Conservation (phyloP, 2,797 vertebrate genomes). For the Falco peregrinus region DNA sequence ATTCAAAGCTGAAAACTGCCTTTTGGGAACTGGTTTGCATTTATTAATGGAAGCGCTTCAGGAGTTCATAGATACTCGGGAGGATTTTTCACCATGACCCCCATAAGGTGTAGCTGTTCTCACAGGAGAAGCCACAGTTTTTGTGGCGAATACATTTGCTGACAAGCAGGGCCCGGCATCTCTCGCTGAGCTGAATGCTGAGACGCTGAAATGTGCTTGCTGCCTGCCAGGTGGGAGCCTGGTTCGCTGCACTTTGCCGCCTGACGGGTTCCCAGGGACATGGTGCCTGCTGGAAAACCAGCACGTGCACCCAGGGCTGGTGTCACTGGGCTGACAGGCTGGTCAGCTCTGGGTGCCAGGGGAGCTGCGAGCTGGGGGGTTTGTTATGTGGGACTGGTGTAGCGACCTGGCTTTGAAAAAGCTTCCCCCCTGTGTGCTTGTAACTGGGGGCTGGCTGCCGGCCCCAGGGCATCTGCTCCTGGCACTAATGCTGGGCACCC, state of each 20-base stretch:
- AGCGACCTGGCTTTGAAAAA: not conserved
- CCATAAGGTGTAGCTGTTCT: rapidly evolving
- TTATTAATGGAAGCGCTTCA: not conserved
- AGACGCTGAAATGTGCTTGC: not conserved
- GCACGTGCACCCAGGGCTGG: not conserved
- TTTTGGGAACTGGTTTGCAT: not conserved
- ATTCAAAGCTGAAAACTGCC: not conserved
- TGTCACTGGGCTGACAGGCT: rapidly evolving
- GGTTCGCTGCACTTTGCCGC: not conserved
- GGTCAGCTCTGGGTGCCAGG: rapidly evolving
- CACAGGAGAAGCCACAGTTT: not conserved
- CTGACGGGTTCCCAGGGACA: not conserved
- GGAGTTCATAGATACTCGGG: not conserved
- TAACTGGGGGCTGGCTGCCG: not conserved
- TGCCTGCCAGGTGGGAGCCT: not conserved
- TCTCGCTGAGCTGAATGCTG: not conserved
- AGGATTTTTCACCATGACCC: not conserved
- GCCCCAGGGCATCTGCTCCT: not conserved
- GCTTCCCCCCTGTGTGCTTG: too few species aligned
- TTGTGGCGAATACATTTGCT: not conserved
- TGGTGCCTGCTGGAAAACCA: not conserved
- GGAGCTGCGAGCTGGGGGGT: not conserved
- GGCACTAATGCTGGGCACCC: not conserved
- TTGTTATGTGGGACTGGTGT: not conserved
- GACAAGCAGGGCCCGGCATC: not conserved